Percentiles rank a stretch among this genome's conserved stretches.
These are phyloP conservation scores for Myopa tessellatipennis DNA, from an alignment of 2,888 invertebrate species.

Conservation along the genomic window DNA sequence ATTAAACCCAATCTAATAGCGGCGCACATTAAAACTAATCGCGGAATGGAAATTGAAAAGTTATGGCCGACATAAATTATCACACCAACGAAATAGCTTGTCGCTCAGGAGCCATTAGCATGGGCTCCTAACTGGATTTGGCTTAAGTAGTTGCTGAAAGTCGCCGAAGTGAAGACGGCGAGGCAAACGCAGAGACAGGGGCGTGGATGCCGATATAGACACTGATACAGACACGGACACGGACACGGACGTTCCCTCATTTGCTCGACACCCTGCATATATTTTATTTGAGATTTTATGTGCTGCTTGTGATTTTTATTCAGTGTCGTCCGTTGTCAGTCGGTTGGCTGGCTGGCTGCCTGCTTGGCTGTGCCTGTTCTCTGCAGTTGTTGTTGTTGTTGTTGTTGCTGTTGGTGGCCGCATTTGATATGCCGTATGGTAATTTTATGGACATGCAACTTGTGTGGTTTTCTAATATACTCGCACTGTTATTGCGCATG, in stretches of 20 bases:
- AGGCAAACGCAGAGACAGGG: too few relatives aligned
- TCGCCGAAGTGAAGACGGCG: not conserved
- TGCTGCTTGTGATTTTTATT: constrained; percentile 24
- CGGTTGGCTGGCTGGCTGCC: constrained; percentile 5
- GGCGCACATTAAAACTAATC: constrained; percentile 35
- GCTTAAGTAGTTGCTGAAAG: not conserved
- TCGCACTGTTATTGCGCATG: constrained; percentile 17
- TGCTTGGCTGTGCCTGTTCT: constrained; percentile 40
- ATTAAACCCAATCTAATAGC: constrained; percentile 12
- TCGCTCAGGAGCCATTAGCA: constrained; percentile 12
- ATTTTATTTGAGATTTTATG: constrained; percentile 30
- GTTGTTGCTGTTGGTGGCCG: constrained; percentile 38
- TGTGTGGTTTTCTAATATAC: constrained; percentile 27
- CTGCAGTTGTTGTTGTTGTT: constrained; percentile 37
- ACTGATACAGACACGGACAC: not conserved
- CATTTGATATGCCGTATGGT: constrained; percentile 51
- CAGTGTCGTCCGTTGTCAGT: not conserved
- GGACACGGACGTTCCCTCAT: not conserved
- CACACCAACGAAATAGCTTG: constrained; percentile 4
- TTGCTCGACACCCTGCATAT: not conserved
- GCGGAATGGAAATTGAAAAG: constrained; percentile 35
- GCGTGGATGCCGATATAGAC: not conserved
- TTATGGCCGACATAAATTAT: constrained; percentile 29
- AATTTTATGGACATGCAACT: constrained; percentile 50
- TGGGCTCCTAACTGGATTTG: not conserved